These are phyloP conservation scores for Chrysoperla carnea DNA, from an alignment of 1,140 invertebrate species.

Conservation along the genomic window DNA sequence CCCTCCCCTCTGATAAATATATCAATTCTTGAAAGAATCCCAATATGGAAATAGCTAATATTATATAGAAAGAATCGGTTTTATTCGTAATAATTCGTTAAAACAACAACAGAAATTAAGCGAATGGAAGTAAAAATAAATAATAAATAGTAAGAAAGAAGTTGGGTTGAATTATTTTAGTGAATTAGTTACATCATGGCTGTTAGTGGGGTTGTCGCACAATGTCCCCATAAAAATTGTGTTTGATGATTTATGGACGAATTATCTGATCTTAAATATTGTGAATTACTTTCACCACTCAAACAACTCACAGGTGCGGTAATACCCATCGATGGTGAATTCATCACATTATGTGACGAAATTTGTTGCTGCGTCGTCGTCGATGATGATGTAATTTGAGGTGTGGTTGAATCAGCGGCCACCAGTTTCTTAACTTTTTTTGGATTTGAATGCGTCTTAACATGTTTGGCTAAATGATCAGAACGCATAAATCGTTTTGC, in stretches of 20 bases:
- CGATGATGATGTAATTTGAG: not conserved
- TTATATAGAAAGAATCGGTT: no score
- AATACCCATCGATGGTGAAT: not conserved
- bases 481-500: slow-evolving; percentile 66
- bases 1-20: no score
- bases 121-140: not conserved
- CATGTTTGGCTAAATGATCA: slow-evolving; percentile 71
- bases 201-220: slow-evolving; percentile 2
- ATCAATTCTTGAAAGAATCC: no score
- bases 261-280: not conserved
- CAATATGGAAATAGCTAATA: no score
- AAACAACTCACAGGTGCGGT: not conserved
- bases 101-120: no score
- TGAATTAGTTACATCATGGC: not conserved
- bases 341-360: not conserved
- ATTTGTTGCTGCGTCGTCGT: no score
- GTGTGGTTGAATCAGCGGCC: not conserved
- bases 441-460: slow-evolving; percentile 54
- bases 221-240: slow-evolving; percentile 4
- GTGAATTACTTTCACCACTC: not conserved
- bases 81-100: no score
- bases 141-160: not conserved
- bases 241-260: slow-evolving; percentile 2
- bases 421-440: slow-evolving; percentile 7
- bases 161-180: slow-evolving; percentile 2